Base-by-base conservation (phyloP, 2,888 invertebrate species). In the Scaptomyza parva region DNA sequence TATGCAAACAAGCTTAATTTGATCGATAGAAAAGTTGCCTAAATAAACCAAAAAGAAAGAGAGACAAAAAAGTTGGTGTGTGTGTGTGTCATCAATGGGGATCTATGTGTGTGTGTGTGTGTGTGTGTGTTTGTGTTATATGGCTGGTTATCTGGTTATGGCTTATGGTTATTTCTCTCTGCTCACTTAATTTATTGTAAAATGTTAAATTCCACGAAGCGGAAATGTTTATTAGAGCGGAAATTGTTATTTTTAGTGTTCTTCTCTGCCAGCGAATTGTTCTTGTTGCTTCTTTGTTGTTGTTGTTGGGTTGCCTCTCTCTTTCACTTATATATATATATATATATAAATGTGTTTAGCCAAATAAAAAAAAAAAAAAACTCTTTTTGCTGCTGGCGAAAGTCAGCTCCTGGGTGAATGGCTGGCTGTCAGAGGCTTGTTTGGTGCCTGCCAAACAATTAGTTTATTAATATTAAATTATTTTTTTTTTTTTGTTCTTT, bases 151-250 rank as follows among this genome's bases (percentile, higher is more conserved):
- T 78, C n/a, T 30, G 47, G 3, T 60, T 48, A 33, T 48, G 70
- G 73, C 61, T 76, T 82, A 75, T 65, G 83, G 79, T 76, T 78
- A 82, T 87, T 86, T 81, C 88, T 87, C 83, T 81, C 88, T 86
- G 83, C 75, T 75, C 85, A 88, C 87, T 81, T 88, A 86, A 86
- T 86, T 86, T 88, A 86, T 86, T 84, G 86, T 86, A 86, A 88
- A 86, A 86, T 84, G 87, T 81, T 85, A 88, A 86, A 86, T 85
- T 86, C 84, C 75, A 81, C 85, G 71, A 86, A 86, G 85, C 88
- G 85, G 88, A 86, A 86, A 86, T 88, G 88, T 88, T 86, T 88
- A 86, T 88, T 86, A 86, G 85, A 86, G 85, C 85, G 85, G 85
- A 86, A 86, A 86, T 86, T 86, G 85, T 84, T 85, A 85, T 85